phyloP scores from a whole-genome alignment of 1,140 invertebrate genomes.

The Magallana ariakensis region DNA sequence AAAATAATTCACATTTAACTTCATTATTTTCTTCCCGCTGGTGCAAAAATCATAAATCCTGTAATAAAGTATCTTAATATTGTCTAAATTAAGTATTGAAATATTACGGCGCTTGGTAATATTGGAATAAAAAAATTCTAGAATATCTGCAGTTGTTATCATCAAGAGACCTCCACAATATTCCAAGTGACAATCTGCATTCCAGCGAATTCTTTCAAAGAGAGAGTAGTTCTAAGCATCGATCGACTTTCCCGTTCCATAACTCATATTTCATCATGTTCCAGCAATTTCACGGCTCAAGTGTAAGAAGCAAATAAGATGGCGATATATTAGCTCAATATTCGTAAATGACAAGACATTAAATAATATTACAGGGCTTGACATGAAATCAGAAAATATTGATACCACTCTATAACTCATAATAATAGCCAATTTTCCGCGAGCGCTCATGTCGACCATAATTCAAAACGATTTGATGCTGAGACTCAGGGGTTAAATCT shows the following conservation, averaged over 20 bases:
- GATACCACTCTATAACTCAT: slow-evolving; percentile 22
- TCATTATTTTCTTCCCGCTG: too few species aligned
- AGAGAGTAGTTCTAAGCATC: neutral
- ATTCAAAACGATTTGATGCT: slow-evolving; percentile 29
- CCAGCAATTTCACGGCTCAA: slow-evolving; percentile 9
- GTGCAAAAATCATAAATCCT: too few species aligned
- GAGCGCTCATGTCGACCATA: slow-evolving; percentile 23
- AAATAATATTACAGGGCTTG: slow-evolving; percentile 30
- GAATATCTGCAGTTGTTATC: too few species aligned
- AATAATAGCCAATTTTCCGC: slow-evolving; percentile 31
- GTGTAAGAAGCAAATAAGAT: slow-evolving; percentile 13
- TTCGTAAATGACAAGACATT: slow-evolving; percentile 34
- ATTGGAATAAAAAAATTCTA: too few species aligned
- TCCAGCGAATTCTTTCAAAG: neutral
- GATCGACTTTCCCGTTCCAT: neutral
- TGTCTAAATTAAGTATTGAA: too few species aligned
- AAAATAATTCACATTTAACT: too few species aligned
- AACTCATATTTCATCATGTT: slow-evolving; percentile 38
- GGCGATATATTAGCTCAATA: slow-evolving; percentile 22
- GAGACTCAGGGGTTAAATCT: slow-evolving; percentile 11
- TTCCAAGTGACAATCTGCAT: too few species aligned
- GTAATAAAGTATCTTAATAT: too few species aligned
- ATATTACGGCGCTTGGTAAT: too few species aligned
- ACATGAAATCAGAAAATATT: slow-evolving; percentile 21
- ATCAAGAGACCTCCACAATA: too few species aligned